Evolutionary conservation across 2,888 invertebrate genomes (phyloP), one percentile per base, ranked within the genome.

Genomic region (Strigamia crassipes): DNA sequence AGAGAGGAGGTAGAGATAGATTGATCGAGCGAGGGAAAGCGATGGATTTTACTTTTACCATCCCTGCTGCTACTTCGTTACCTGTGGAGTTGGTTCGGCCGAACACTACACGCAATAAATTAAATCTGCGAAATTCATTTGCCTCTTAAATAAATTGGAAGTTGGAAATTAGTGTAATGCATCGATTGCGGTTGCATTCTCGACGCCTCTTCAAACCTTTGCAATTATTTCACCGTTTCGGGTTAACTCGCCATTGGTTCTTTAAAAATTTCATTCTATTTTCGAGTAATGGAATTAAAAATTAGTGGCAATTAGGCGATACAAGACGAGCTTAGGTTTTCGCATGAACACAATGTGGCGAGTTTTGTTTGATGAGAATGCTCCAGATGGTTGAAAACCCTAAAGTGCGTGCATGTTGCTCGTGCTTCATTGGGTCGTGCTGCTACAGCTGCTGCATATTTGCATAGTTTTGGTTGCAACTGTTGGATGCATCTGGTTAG

Each of bases 391-490:
- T 66, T 66, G n/a, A 66, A 66, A 66, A 18, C 21, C 61, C 23
- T 21, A 21, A 21, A 66, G 61, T 23, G 61, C 8, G 21, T 21
- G 61, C 21, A 12, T 18, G 61, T 23, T 21, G 38, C 61, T 66
- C 61, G 23, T 66, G 61, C 61, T 66, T 23, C 61, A 66, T 66
- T 66, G 61, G 61, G 12, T 21, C 21, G 61, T 66, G 61, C 61
- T n/a, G 61, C 61, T 66, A 23, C 61, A 66, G 61, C 61, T 66
- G 61, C 12, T 66, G 23, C 61, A 21, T 21, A 66, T 66, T 66
- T 66, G 61, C 61, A 66, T 66, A 66, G 61, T 21, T n/a, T 66
- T 66, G 61, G 61, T 66, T 21, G 18, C 61, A 66, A 66, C 21
- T 21, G 61, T 66, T 21, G 18, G 51, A 51, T 18, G 23, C 61